Conservation (phyloP, 2,797 vertebrate genomes). For the Gorsachius magnificus region DNA sequence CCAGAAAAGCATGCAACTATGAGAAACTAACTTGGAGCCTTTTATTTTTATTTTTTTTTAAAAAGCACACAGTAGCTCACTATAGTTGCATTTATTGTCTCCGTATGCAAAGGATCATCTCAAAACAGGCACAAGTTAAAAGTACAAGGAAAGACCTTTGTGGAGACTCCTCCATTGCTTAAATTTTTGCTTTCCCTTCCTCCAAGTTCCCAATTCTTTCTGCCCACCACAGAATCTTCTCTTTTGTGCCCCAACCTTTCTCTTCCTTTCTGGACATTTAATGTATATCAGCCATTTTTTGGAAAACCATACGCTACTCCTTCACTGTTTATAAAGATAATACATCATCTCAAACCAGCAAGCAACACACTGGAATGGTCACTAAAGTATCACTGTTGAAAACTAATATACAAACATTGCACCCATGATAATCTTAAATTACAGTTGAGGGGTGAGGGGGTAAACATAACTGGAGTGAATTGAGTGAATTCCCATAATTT, state of each 20-base stretch:
- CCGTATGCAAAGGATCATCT: background rate
- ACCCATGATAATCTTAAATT: background rate
- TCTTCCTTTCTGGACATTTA: background rate
- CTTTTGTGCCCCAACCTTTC: background rate
- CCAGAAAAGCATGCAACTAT: background rate
- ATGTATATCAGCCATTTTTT: background rate
- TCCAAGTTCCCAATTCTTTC: background rate
- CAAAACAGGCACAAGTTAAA: background rate
- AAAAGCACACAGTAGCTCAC: background rate
- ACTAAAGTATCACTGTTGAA: background rate
- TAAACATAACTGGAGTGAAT: background rate
- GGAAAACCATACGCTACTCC: background rate
- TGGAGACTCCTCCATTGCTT: background rate
- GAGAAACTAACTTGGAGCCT: background rate
- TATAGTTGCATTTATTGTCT: background rate
- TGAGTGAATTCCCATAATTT: background rate
- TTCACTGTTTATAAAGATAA: background rate
- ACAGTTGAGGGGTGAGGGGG: background rate
- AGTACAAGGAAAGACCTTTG: background rate
- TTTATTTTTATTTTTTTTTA: no score
- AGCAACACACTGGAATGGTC: background rate
- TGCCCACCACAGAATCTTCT: background rate
- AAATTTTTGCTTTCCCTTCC: background rate
- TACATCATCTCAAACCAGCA: background rate
- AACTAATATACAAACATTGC: background rate